Evolutionary conservation across 2,797 vertebrate species (phyloP), one percentile per base, ranked within the genome.

Genomic region (Buceros bicornis): DNA sequence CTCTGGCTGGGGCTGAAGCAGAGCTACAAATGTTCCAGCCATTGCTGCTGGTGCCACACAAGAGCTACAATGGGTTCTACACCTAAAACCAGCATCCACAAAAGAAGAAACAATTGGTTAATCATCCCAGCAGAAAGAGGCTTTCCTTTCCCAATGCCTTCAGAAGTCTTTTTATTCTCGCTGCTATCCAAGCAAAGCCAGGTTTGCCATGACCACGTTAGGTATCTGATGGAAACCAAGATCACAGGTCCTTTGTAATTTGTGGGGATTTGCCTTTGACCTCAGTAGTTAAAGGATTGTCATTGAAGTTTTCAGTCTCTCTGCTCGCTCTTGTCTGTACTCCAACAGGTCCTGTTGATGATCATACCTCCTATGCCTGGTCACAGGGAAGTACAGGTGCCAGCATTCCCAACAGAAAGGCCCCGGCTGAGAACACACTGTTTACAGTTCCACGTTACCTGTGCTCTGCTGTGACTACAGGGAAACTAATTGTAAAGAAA

Each of bases 321-420:
- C 98, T 60, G 97, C 87, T 60, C 97, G 95, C 48, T 89, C 71
- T 43, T 94, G 89, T 74, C 95, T 94, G 56, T 94, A 89, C 47
- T 48, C 10, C 12, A 81, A 82, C 0, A 48, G 65, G 64, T 66
- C 96, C 12, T 79, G 10, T 8, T 95, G 95, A 8, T 69, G 83
- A 37, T 96, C 82, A 25, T 96, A 86, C 37, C 93, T 95, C 76
- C 96, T 96, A 67, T 82, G 93, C 96, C 97, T 98, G 90, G 98
- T 94, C 95, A 98, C 98, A 13, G 98, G 97, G 20, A 98, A 97
- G 31, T 65, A 98, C 97, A 24, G 98, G 97, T 54, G 98, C 97
- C 1, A 97, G 98, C 43, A 98, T 98, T 71, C 98, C 98, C 13
- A 98, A 98, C 29, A 98, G 97, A 82, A 98, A 99, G 2, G 98